These are phyloP conservation scores for Plutomurus gul DNA, from an alignment of 1,140 invertebrate genomes.

Conservation along the genomic window DNA sequence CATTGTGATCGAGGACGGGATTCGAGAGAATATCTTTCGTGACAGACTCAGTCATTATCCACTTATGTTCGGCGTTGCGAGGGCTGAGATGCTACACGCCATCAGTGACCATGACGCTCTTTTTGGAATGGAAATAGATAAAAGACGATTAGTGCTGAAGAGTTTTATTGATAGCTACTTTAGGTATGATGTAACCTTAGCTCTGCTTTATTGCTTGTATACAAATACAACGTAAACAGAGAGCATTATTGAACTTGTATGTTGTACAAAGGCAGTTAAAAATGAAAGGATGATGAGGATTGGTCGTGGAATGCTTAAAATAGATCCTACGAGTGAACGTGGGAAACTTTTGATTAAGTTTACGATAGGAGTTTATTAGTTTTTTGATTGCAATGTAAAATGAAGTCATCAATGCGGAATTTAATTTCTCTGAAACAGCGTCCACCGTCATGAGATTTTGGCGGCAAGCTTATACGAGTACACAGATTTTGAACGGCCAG, in stretches of 20 bases:
- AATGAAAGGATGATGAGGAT: constrained; percentile 1
- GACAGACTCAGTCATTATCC: constrained; percentile 54
- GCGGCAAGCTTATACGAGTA: constrained; percentile 96
- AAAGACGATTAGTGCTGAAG: constrained; percentile 86
- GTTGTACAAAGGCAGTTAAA: background rate
- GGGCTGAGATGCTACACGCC: constrained; percentile 78
- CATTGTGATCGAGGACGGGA: constrained; percentile 68
- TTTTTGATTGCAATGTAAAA: background rate
- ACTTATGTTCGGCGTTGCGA: constrained; percentile 80
- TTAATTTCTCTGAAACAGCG: constrained; percentile 57
- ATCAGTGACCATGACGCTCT: constrained; percentile 74
- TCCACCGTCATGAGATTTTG: constrained; percentile 94
- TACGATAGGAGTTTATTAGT: background rate
- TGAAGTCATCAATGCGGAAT: constrained; percentile 43
- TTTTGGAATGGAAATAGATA: constrained; percentile 87
- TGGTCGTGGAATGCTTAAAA: background rate
- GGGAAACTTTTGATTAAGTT: constrained; percentile 12
- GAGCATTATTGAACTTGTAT: background rate
- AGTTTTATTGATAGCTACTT: constrained; percentile 94
- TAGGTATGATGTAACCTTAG: constrained; percentile 50
- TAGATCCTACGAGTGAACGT: background rate
- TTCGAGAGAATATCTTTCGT: constrained; percentile 51
- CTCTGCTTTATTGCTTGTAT: no score
- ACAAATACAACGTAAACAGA: no score
- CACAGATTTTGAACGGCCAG: constrained; percentile 92